Conservation (phyloP, 2,113 vertebrate genomes). For the Pangasianodon gigas region DNA sequence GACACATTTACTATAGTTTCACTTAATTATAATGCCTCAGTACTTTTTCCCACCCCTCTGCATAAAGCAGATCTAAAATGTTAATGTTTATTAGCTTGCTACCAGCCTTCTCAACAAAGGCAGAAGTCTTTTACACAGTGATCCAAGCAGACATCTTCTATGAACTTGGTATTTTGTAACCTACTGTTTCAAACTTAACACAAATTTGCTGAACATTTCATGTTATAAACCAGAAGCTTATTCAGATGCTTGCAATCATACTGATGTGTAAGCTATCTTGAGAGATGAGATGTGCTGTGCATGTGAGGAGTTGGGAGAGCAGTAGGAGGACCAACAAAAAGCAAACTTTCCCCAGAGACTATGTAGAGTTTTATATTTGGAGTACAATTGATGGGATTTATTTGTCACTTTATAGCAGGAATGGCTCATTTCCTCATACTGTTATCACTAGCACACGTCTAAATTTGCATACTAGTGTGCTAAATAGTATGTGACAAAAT, state of each 20-base stretch:
- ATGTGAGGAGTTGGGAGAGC: background rate
- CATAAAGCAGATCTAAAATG: background rate
- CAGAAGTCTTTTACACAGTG: background rate
- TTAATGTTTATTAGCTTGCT: background rate
- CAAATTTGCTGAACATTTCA: background rate
- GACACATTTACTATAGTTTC: background rate
- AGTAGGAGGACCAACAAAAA: background rate
- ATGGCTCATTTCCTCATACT: background rate
- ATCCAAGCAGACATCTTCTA: background rate
- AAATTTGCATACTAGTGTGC: slow-evolving; percentile 9
- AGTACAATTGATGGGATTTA: slow-evolving; percentile 2
- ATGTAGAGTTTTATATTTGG: background rate
- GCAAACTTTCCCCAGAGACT: background rate
- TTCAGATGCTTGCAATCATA: background rate
- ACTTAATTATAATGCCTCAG: background rate
- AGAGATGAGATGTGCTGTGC: background rate
- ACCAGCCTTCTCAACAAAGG: background rate
- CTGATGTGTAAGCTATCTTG: background rate
- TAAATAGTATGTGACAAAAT: slow-evolving; percentile 15
- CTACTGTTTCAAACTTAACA: background rate
- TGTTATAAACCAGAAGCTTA: background rate
- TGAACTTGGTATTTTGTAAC: background rate
- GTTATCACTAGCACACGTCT: background rate
- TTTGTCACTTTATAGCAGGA: background rate
- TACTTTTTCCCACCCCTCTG: background rate